Evolutionary conservation across 2,888 invertebrate species (phyloP), one percentile per base, ranked within the genome.

Genomic region (Drosophila siamana): DNA sequence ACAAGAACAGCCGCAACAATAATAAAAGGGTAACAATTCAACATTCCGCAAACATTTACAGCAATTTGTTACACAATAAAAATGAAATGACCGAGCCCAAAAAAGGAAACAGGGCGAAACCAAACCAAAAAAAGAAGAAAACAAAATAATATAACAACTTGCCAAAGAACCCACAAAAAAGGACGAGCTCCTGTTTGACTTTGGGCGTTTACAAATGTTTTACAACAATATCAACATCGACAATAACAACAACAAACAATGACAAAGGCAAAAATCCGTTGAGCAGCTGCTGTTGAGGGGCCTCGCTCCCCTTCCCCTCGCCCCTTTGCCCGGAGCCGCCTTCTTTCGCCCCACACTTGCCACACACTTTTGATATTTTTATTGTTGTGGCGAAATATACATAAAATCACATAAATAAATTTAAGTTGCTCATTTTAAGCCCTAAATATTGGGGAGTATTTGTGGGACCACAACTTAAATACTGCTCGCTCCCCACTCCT

Each of bases 61-160:
- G 63, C 88, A 85, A 89, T 85, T 89, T 85, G 89, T 85, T 72
- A 79, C 71, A 76, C 82, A 85, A 84, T 85, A 87, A 84, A 89
- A 84, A 78, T 71, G 57, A 85, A 80, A 79, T 75, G 75, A 65
- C 69, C 62, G 56, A 30, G 41, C 40, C 59, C 60, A 43, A 61
- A 80, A 69, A 61, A 65, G 43, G 57, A 59, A 71, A 36, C 6
- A 30, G n/a, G n/a, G n/a, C n/a, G n/a, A n/a, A n/a, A n/a, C n/a
- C 15, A 57, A 46, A 44, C 24, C 1, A 74, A 41, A 28, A 36
- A 69, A 74, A 81, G 0, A 69, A 57, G 62, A 41, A 46, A 56
- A 71, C 16, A 2, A 26, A n/a, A 52, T 38, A 47, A 80, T 69
- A 82, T 40, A 59, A 65, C 64, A 75, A 69, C 59, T 69, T 69